phyloP scores from a whole-genome alignment of 2,113 vertebrate genomes.

The Symphodus melops region DNA sequence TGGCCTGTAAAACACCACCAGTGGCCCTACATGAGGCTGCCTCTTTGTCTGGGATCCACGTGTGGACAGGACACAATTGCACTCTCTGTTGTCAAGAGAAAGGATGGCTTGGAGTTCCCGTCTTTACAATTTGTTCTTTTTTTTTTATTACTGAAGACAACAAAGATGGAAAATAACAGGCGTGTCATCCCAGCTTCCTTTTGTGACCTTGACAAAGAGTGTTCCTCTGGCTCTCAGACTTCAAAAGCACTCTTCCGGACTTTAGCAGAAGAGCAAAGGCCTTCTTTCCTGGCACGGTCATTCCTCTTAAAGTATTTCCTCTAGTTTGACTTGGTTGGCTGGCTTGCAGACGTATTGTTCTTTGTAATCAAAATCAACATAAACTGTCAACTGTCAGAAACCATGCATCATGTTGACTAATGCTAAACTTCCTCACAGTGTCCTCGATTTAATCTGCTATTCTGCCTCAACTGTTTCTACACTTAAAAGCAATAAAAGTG shows the following conservation, averaged over 20 bases:
- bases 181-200: conserved; percentile 55
- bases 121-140: conserved; percentile 65
- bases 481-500: neutral
- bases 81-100: conserved; percentile 74
- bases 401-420: conserved; percentile 62
- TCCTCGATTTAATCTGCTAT: conserved; percentile 59
- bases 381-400: conserved; percentile 50
- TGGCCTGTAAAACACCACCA: conserved; percentile 63
- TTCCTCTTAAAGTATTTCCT: conserved; percentile 74
- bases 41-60: conserved; percentile 71
- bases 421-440: conserved; percentile 75
- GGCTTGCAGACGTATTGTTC: conserved; percentile 63
- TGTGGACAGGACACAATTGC: conserved; percentile 73
- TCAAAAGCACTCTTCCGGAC: conserved; percentile 68
- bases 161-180: conserved; percentile 72
- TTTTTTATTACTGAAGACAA: conserved; percentile 56
- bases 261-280: conserved; percentile 50
- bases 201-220: conserved; percentile 68
- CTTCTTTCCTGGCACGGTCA: conserved; percentile 63
- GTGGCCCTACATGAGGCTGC: conserved; percentile 54
- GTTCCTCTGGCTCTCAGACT: conserved; percentile 46
- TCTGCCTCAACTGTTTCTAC: conserved; percentile 54
- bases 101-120: conserved; percentile 62
- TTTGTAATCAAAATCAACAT: conserved; percentile 57
- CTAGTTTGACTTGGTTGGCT: conserved; percentile 50